phyloP scores from a whole-genome alignment of 1,140 invertebrate species.

The Drosophila santomea region DNA sequence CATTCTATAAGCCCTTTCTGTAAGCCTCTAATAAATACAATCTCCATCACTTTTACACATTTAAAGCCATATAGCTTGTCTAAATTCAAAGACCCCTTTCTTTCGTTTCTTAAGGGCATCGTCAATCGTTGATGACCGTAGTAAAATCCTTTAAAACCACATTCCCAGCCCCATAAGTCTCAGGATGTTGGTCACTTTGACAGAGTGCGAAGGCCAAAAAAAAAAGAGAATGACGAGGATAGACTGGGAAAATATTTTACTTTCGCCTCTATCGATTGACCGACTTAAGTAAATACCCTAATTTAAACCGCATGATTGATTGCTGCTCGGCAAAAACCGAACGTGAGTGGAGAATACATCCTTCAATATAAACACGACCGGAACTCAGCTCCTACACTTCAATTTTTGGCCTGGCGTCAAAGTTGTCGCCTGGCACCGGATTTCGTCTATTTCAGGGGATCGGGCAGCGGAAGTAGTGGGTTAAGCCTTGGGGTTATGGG shows the following conservation, averaged over 20 bases:
- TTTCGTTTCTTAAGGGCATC: slow-evolving; percentile 7
- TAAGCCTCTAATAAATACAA: neutral
- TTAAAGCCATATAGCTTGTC: neutral
- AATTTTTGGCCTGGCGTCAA: slow-evolving; percentile 44
- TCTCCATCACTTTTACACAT: slow-evolving; percentile 6
- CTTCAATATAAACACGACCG: slow-evolving; percentile 65
- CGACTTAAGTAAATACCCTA: slow-evolving; percentile 80
- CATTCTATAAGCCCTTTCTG: too few relatives aligned
- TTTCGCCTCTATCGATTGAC: slow-evolving; percentile 59
- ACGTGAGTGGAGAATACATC: slow-evolving; percentile 9
- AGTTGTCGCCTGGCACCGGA: slow-evolving; percentile 63
- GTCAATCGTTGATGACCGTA: slow-evolving; percentile 35
- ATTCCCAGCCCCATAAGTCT: slow-evolving; percentile 33
- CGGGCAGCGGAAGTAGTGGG: slow-evolving; percentile 17
- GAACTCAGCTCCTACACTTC: slow-evolving; percentile 39
- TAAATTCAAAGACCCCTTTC: slow-evolving; percentile 1
- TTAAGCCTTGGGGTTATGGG: slow-evolving; percentile 20
- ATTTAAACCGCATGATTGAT: slow-evolving; percentile 84
- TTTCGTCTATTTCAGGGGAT: slow-evolving; percentile 25
- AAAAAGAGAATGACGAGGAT: neutral
- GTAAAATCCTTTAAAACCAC: slow-evolving; percentile 47
- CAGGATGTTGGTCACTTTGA: slow-evolving; percentile 30
- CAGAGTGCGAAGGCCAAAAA: slow-evolving; percentile 1
- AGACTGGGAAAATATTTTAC: slow-evolving; percentile 37
- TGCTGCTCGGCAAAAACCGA: slow-evolving; percentile 43